Evolutionary conservation across 2,113 vertebrate genomes (phyloP).

Genomic region (Leucosticte australis): DNA sequence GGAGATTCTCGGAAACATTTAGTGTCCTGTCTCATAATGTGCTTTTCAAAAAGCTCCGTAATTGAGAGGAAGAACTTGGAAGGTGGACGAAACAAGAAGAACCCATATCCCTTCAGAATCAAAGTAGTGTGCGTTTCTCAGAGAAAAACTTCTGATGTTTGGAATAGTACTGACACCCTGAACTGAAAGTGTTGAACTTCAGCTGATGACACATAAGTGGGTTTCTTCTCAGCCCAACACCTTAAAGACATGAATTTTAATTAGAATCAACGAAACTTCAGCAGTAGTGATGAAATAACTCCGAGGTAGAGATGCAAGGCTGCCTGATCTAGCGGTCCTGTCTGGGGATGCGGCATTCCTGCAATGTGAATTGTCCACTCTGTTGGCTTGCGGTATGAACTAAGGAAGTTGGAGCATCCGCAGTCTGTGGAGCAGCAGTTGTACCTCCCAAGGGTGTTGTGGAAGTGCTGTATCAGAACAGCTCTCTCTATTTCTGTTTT

Average conservation of each 20-base stretch:
- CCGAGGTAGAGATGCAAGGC: background rate
- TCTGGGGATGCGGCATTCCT: background rate
- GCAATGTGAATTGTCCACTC: background rate
- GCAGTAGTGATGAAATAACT: background rate
- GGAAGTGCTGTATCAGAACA: background rate
- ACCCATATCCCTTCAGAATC: background rate
- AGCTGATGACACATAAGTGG: background rate
- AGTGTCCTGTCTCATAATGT: background rate
- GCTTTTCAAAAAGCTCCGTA: background rate
- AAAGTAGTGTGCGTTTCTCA: background rate
- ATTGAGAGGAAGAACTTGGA: background rate
- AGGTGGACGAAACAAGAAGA: background rate
- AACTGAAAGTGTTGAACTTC: background rate
- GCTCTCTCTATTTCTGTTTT: background rate
- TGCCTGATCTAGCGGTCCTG: rapidly evolving
- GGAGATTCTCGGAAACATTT: background rate
- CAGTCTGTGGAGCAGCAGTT: background rate
- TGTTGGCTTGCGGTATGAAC: background rate
- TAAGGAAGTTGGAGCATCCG: conserved; percentile 16
- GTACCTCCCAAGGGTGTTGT: background rate
- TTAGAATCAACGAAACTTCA: background rate
- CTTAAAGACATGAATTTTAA: background rate
- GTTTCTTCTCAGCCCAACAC: background rate
- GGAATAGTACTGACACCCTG: background rate
- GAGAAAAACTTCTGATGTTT: background rate